A percentile compares a stretch with the other conserved stretches of the same genome.
Conservation (phyloP, 2,888 invertebrate species). For the Drosophila leonis region DNA sequence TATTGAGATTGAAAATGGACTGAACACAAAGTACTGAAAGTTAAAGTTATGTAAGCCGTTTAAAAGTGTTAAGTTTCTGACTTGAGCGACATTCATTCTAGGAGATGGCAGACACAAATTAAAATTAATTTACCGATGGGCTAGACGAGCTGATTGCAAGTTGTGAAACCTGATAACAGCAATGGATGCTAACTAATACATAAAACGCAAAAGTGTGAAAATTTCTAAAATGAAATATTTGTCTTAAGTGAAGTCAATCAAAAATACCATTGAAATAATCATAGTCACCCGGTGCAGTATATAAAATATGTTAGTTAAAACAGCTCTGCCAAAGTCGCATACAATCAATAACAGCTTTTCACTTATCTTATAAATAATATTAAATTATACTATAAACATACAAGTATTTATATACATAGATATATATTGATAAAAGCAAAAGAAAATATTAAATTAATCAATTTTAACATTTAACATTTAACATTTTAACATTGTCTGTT, state of each 20-base stretch:
- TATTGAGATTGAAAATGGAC: neutral
- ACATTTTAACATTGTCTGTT: slow-evolving; percentile 1
- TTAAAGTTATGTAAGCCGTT: neutral
- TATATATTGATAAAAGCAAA: neutral
- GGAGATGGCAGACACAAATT: neutral
- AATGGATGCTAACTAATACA: neutral
- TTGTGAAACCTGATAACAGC: neutral
- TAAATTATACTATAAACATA: neutral
- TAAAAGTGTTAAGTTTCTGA: neutral
- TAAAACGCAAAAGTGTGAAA: neutral
- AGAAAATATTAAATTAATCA: too few species aligned
- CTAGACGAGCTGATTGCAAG: neutral
- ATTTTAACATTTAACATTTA: neutral
- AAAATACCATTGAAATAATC: neutral
- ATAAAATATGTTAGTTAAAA: neutral
- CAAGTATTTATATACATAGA: too few species aligned
- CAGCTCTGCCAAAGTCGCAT: too few species aligned
- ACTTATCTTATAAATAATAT: neutral
- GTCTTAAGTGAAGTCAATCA: neutral
- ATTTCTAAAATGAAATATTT: neutral
- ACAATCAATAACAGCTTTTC: too few species aligned
- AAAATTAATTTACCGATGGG: neutral
- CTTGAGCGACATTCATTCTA: neutral
- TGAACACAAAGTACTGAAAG: neutral
- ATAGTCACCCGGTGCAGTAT: neutral